Conservation (phyloP, 2,888 invertebrate genomes). For the Protonemura montana region DNA sequence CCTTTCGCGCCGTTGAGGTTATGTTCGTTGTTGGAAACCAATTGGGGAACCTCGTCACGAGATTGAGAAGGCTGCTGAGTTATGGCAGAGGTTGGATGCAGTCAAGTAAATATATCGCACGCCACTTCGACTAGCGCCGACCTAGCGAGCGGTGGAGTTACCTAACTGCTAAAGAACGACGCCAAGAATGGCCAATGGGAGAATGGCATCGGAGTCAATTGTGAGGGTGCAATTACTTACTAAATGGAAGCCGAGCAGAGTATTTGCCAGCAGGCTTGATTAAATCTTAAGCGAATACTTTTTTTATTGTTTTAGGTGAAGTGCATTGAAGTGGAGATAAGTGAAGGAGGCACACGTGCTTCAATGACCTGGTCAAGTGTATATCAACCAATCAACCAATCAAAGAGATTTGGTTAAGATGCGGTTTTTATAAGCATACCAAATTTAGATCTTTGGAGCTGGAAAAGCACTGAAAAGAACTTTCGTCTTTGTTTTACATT, state of each 20-base stretch:
- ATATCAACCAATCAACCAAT: too few species aligned
- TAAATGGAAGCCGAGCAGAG: conserved; percentile 7
- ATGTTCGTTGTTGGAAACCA: conserved; percentile 41
- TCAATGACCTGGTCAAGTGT: not conserved
- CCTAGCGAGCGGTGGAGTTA: not conserved
- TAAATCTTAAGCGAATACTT: not conserved
- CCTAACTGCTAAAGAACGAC: conserved; percentile 23
- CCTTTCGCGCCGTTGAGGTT: not conserved
- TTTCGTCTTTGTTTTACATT: too few species aligned
- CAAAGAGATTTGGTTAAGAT: too few species aligned
- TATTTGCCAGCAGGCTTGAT: conserved; percentile 35
- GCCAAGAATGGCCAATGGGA: conserved; percentile 36
- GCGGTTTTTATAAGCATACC: too few species aligned
- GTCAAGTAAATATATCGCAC: conserved; percentile 41
- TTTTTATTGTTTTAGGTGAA: not conserved
- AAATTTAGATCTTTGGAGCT: too few species aligned
- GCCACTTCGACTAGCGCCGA: not conserved
- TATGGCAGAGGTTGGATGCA: conserved; percentile 39
- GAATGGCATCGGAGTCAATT: conserved; percentile 25
- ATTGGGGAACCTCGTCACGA: conserved; percentile 39
- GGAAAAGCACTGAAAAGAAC: too few species aligned
- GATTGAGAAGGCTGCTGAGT: conserved; percentile 42
- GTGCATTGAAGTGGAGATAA: not conserved
- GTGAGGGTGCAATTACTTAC: conserved; percentile 37
- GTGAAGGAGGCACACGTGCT: too few species aligned